Evolutionary conservation across 2,888 invertebrate genomes (phyloP).

Genomic region (Pharmacophagus antenor): DNA sequence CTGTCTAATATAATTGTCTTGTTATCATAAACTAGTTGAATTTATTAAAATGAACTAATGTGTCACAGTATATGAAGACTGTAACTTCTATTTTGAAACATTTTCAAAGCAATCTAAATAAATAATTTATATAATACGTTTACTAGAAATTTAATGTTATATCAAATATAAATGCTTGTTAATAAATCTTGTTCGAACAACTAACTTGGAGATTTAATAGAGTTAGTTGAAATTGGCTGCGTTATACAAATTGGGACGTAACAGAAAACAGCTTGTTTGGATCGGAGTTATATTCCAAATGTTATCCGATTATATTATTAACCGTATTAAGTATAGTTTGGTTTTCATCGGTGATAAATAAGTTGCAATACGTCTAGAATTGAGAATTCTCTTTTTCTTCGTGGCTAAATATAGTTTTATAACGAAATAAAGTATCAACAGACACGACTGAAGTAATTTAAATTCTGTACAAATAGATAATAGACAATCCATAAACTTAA

Average conservation of each 20-base stretch:
- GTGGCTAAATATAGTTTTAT: too few relatives aligned
- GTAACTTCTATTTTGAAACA: too few relatives aligned
- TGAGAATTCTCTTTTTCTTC: not conserved
- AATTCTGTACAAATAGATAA: conserved; percentile 9
- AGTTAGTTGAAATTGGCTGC: conserved; percentile 1
- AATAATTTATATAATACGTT: too few relatives aligned
- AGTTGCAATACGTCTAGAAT: not conserved
- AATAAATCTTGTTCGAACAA: not conserved
- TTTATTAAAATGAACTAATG: too few relatives aligned
- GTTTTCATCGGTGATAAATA: conserved; percentile 5
- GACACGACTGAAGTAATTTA: too few relatives aligned
- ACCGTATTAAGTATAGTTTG: not conserved
- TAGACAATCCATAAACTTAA: not conserved
- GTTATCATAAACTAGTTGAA: too few relatives aligned
- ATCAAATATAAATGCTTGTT: not conserved
- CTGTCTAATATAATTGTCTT: too few relatives aligned
- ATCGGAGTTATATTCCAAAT: conserved; percentile 14
- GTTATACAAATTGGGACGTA: not conserved
- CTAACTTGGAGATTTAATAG: not conserved
- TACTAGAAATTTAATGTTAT: not conserved
- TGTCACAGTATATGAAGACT: too few relatives aligned
- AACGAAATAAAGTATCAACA: too few relatives aligned
- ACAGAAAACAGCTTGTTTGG: not conserved
- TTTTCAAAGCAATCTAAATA: too few relatives aligned
- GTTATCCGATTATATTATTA: conserved; percentile 12